Evolutionary conservation across 2,797 vertebrate species (phyloP), one percentile per base, ranked within the genome.

Genomic region (Schizothorax lantsangensis): DNA sequence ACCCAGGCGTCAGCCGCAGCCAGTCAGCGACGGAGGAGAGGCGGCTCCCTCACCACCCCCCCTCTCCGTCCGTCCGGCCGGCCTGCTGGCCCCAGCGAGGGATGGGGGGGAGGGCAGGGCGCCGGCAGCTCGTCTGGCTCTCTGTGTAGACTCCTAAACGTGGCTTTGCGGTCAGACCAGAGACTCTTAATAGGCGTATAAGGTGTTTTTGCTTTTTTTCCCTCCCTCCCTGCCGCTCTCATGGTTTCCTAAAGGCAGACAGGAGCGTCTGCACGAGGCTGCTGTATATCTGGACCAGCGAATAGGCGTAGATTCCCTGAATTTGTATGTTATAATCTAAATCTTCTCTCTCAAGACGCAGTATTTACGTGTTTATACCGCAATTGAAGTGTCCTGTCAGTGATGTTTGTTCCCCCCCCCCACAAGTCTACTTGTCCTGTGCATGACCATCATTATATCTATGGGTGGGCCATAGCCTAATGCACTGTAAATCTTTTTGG

Each of bases 171-270:
- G 95, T 95, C 94, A 95, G 93, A 93, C 93, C 92, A 77, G 89
- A 95, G 95, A 92, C 93, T 94, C 93, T 85, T 94, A 95, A 93
- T 92, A 92, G 92, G 92, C 92, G 92, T 94, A 94, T 94, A 94
- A 95, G 92, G 93, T 92, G 91, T 93, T 92, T 93, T 87, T 93
- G 90, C 88, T 79, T 91, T 90, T 92, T 88, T 92, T 54, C 47
- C 38, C 80, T 89, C 83, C n/a, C 75, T 81, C 84, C 83, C 87
- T 88, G 54, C 86, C 89, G 89, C 89, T 90, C 88, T 83, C 69
- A 79, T 88, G 81, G 54, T 81, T 87, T 83, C 57, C 79, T 84
- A 83, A 62, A 75, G 83, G 78, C 78, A 81, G 54, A 81, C 74
- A 79, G 62, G n/a, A 83, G 62, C 85, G 71, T 85, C 59, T 92